phyloP scores from a whole-genome alignment of 2,113 vertebrate genomes.

The Pomatostomus ruficeps region DNA sequence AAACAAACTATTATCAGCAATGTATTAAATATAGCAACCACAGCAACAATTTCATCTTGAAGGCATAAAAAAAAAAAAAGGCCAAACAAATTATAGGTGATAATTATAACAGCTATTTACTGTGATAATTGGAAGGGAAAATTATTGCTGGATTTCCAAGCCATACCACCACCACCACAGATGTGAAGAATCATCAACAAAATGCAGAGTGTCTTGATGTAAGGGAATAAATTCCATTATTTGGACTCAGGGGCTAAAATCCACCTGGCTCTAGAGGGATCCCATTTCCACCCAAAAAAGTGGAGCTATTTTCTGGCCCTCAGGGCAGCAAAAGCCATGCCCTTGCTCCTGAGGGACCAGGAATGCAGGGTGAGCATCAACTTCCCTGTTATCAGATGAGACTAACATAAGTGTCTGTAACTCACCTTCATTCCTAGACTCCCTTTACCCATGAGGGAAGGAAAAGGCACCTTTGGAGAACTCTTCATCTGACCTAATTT shows the following conservation, averaged over 20 bases:
- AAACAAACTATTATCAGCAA: conserved; percentile 30
- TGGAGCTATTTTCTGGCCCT: background rate
- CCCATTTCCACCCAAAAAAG: background rate
- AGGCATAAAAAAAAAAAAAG: background rate
- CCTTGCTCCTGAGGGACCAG: background rate
- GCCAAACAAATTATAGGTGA: background rate
- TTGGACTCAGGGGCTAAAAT: background rate
- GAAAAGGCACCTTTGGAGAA: background rate
- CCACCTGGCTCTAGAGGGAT: background rate
- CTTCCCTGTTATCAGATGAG: background rate
- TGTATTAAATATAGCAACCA: conserved; percentile 4
- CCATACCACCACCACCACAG: background rate
- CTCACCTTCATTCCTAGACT: background rate
- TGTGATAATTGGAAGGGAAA: background rate
- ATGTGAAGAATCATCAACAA: background rate
- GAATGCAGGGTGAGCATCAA: background rate
- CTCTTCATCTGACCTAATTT: background rate
- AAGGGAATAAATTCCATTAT: background rate
- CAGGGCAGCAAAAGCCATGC: background rate
- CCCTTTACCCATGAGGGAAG: background rate
- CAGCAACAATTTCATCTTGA: conserved; percentile 11
- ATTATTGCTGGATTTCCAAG: background rate
- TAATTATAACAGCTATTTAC: conserved; percentile 2
- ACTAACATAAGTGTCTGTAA: background rate
- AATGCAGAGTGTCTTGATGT: background rate